Base-by-base conservation (phyloP, 2,888 invertebrate species). In the Standfussiana lucernea region DNA sequence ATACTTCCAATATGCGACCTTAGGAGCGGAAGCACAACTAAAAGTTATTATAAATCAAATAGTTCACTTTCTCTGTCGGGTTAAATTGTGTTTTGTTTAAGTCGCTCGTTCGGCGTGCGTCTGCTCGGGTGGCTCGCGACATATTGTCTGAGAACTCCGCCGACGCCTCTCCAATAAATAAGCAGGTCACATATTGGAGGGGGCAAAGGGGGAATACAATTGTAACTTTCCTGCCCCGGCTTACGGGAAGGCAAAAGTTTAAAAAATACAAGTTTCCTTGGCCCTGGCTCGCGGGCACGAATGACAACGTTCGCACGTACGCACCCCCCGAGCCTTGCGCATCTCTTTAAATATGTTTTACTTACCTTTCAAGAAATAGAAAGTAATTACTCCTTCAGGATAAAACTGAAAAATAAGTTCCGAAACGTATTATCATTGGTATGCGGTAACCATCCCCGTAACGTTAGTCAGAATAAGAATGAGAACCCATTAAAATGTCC, bases 151-250 rank as follows among this genome's bases (percentile, higher is more conserved):
- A 92, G 94, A 96, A 95, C 96, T 95, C 95, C 92, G 92, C 93
- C 95, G 94, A 94, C 95, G 96, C 94, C 91, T 95, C 94, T 94
- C 94, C 95, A 95, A 96, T 96, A 96, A 96, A 96, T 96, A 96
- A 96, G 93, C 96, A 96, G 96, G 96, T 96, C 96, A 96, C 96
- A 96, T 96, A 96, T 96, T 96, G 96, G 95, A 96, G 94, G 95
- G 94, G 95, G 95, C 91, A 92, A 91, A 94, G 95, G 94, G 95
- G 93, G 95, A 95, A 96, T 93, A 96, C 96, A 96, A 96, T 96
- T 96, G 96, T 96, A 96, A 96, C 96, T 96, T 96, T 96, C 93
- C 91, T 93, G 92, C 93, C 92, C 92, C 93, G 90, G 93, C 94
- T 94, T 94, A 94, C 93, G 94, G 91, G 93, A 93, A 94, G 95